A percentile compares a stretch with the other conserved stretches of the same genome.
These are phyloP conservation scores for Chrosomus eos DNA, from an alignment of 2,797 vertebrate species.

Conservation along the genomic window DNA sequence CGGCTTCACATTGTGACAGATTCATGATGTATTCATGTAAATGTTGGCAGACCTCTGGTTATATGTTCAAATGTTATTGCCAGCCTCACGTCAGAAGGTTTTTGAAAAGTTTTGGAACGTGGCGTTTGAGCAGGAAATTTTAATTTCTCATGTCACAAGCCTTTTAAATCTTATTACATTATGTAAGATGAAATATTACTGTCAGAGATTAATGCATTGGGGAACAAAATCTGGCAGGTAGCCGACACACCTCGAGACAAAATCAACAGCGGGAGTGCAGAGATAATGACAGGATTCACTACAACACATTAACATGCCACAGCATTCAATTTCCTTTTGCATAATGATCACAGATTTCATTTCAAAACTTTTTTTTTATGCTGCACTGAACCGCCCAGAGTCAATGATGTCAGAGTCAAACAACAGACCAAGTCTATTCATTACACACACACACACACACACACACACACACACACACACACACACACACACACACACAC, in stretches of 20 bases:
- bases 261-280: neutral
- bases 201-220: neutral
- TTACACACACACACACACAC: no score
- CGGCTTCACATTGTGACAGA: neutral
- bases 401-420: neutral
- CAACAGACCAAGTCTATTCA: neutral
- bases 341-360: neutral
- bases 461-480: no score
- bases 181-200: neutral
- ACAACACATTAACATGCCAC: slow-evolving; percentile 16
- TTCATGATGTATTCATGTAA: neutral
- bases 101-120: neutral
- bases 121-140: neutral
- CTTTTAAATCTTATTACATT: neutral
- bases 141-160: neutral
- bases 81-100: neutral
- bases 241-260: neutral
- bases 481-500: no score
- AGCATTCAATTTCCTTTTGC: neutral
- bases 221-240: slow-evolving; percentile 13
- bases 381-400: neutral
- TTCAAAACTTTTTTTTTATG: neutral
- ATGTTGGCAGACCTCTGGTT: neutral
- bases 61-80: neutral
- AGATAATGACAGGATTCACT: slow-evolving; percentile 23